A percentile compares a stretch with the other conserved stretches of the same genome.
phyloP scores from a whole-genome alignment of 1,140 invertebrate genomes.

The Armadillidium nasatum region DNA sequence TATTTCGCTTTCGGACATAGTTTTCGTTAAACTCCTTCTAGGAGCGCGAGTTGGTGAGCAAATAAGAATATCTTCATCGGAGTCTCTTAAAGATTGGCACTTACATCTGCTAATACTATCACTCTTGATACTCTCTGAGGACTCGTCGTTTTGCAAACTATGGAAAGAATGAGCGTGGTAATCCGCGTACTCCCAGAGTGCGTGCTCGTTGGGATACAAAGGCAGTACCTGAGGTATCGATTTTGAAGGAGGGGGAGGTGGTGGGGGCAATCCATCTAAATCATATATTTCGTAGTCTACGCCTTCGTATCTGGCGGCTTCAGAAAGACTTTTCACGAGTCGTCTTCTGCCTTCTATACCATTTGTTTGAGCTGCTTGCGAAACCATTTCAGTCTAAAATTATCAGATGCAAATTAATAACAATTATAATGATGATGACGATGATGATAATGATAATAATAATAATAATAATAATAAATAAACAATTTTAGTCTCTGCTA shows the following conservation, averaged over 20 bases:
- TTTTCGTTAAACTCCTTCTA: conserved; percentile 58
- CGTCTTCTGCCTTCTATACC: conserved; percentile 61
- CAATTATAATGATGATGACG: too few relatives aligned
- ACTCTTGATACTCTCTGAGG: background rate
- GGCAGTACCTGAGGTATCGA: conserved; percentile 29
- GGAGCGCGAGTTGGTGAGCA: conserved; percentile 29
- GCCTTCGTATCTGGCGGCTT: conserved; percentile 56
- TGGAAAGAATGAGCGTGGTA: background rate
- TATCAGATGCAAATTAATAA: background rate
- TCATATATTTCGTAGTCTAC: conserved; percentile 42
- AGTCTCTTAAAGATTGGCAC: conserved; percentile 28
- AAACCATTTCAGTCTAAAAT: conserved; percentile 69
- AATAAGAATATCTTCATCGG: conserved; percentile 32
- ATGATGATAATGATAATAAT: too few relatives aligned
- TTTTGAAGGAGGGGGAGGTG: conserved; percentile 26
- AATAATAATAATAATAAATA: too few relatives aligned
- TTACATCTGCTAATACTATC: background rate
- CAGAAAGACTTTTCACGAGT: conserved; percentile 76
- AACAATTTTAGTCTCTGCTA: too few relatives aligned
- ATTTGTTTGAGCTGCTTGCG: conserved; percentile 81
- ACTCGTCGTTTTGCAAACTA: background rate
- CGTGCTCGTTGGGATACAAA: conserved; percentile 29
- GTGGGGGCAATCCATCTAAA: conserved; percentile 35
- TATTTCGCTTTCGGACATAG: conserved; percentile 73
- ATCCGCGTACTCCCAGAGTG: conserved; percentile 30